Evolutionary conservation across 1,140 invertebrate genomes (phyloP).

Genomic region (Ceratina australensis): DNA sequence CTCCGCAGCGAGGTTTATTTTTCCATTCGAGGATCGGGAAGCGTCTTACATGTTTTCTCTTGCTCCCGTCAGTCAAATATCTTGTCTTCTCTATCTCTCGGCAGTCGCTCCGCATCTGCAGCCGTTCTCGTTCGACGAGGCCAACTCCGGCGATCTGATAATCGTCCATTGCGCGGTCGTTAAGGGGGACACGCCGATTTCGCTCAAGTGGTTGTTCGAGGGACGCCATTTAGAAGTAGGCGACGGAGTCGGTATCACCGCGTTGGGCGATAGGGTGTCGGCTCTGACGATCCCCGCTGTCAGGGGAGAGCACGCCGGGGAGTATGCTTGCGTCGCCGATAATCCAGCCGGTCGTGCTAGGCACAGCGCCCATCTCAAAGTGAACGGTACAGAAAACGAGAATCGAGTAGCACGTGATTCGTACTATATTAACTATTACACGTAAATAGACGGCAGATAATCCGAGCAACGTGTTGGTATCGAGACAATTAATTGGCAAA

Average conservation of each 20-base stretch:
- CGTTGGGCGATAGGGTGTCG: slow-evolving; percentile 80
- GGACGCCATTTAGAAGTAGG: slow-evolving; percentile 76
- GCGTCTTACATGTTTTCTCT: slow-evolving; percentile 24
- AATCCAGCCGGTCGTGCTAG: slow-evolving; percentile 84
- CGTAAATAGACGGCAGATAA: slow-evolving; percentile 18
- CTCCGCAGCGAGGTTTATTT: background rate
- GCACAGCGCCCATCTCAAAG: slow-evolving; percentile 81
- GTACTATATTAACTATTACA: background rate
- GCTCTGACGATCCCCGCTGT: slow-evolving; percentile 78
- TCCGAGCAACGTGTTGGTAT: slow-evolving; percentile 9
- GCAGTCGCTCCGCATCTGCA: slow-evolving; percentile 77
- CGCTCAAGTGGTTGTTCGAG: slow-evolving; percentile 84
- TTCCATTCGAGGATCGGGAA: background rate
- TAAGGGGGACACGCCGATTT: slow-evolving; percentile 87
- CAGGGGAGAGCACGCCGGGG: slow-evolving; percentile 82
- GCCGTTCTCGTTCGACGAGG: slow-evolving; percentile 77
- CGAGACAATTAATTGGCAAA: slow-evolving; percentile 9
- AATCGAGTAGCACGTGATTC: slow-evolving; percentile 26
- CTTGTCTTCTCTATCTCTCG: slow-evolving; percentile 72
- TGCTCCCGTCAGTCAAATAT: slow-evolving; percentile 65
- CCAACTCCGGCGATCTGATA: slow-evolving; percentile 81
- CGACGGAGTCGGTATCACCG: slow-evolving; percentile 81
- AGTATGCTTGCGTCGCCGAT: slow-evolving; percentile 87
- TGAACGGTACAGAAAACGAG: slow-evolving; percentile 77
- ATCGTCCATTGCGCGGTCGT: slow-evolving; percentile 86